Percentiles rank a stretch among this genome's conserved stretches.
These are phyloP conservation scores for Athalia circularis DNA, from an alignment of 2,888 invertebrate genomes.

Conservation along the genomic window DNA sequence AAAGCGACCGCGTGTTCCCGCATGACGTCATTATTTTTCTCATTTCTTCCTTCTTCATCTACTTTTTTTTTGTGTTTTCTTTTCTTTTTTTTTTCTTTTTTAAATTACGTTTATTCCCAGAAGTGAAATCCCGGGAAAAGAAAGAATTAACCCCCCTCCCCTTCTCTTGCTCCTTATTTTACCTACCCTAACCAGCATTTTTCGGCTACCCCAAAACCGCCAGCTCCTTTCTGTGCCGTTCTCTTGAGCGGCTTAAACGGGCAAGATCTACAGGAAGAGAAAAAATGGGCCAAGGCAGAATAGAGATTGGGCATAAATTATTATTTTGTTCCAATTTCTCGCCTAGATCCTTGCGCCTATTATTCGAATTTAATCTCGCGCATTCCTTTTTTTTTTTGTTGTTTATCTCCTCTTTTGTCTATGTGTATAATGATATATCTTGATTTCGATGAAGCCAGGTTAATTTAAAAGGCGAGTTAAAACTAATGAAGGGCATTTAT, in stretches of 20 bases:
- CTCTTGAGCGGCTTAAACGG: conserved; percentile 42
- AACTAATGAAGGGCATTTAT: not conserved
- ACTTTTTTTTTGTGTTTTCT: conserved; percentile 1
- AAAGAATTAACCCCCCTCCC: conserved; percentile 27
- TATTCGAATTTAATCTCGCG: too few relatives aligned
- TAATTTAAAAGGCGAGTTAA: not conserved
- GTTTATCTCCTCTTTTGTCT: not conserved
- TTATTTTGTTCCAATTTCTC: conserved; percentile 24
- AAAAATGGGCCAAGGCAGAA: conserved; percentile 8
- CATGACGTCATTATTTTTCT: conserved; percentile 38
- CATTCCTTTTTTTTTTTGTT: not conserved
- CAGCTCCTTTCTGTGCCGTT: conserved; percentile 33
- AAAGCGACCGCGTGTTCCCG: not conserved
- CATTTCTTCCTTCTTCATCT: conserved; percentile 6
- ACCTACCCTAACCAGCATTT: not conserved
- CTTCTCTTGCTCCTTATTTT: not conserved
- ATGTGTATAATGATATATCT: not conserved
- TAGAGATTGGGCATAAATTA: conserved; percentile 26
- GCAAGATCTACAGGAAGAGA: conserved; percentile 37
- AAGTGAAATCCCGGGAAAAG: conserved; percentile 26
- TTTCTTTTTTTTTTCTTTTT: conserved; percentile 6
- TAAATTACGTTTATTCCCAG: conserved; percentile 39
- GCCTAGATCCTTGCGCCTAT: not conserved
- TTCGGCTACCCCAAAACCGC: conserved; percentile 9
- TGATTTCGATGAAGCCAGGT: not conserved